Conservation (phyloP, 2,888 invertebrate species). For the Lasioglossum villosulum region DNA sequence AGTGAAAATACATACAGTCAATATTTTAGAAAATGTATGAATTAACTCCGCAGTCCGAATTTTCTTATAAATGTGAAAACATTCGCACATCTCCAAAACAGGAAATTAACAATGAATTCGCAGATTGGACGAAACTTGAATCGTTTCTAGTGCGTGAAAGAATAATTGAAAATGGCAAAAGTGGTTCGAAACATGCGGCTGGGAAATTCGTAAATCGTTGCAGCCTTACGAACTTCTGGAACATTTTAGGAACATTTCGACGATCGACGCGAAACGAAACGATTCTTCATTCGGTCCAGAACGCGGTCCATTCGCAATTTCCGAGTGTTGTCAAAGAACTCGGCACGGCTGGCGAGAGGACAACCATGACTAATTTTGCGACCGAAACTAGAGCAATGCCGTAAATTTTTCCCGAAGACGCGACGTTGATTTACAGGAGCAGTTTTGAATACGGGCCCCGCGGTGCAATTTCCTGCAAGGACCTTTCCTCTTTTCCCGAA, state of each 20-base stretch:
- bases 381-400: constrained; percentile 72
- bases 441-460: constrained; percentile 46
- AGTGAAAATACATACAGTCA: too few relatives aligned
- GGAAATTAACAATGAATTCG: too few relatives aligned
- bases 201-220: neutral
- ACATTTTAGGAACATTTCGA: neutral
- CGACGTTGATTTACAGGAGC: constrained; percentile 72
- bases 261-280: neutral
- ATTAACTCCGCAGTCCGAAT: too few relatives aligned
- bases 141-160: too few relatives aligned
- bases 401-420: constrained; percentile 63
- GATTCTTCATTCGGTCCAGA: neutral
- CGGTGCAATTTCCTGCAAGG: constrained; percentile 61
- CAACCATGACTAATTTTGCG: constrained; percentile 49
- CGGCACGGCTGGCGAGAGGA: neutral
- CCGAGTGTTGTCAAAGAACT: neutral
- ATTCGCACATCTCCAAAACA: too few relatives aligned
- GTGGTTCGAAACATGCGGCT: too few relatives aligned
- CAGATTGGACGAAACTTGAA: too few relatives aligned
- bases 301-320: neutral
- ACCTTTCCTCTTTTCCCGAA: constrained; percentile 45
- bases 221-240: neutral
- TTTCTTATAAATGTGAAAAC: too few relatives aligned
- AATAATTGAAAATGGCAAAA: too few relatives aligned
- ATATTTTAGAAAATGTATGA: too few relatives aligned